phyloP scores from a whole-genome alignment of 2,888 invertebrate genomes.

The Agrochola lychnidis region DNA sequence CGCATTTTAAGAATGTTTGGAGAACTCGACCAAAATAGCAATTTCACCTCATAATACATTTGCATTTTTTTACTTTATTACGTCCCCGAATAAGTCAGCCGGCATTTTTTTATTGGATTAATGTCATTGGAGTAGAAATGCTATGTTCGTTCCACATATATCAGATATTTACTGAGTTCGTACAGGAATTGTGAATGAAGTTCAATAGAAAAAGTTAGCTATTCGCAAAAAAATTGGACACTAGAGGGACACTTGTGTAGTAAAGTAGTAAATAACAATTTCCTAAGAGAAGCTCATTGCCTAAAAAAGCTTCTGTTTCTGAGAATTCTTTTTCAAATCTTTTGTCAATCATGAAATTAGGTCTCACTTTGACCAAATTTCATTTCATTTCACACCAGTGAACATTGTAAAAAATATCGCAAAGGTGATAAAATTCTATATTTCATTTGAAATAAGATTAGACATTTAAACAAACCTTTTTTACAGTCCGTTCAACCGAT shows the following conservation, averaged over 20 bases:
- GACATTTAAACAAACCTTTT: no score
- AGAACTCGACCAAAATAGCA: slow-evolving; percentile 48
- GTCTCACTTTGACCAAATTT: slow-evolving; percentile 2
- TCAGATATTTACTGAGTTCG: slow-evolving; percentile 25
- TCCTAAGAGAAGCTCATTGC: not conserved
- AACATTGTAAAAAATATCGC: slow-evolving; percentile 1
- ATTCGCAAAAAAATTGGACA: not conserved
- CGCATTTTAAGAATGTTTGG: slow-evolving; percentile 61
- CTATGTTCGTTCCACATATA: slow-evolving; percentile 29
- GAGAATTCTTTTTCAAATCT: not conserved
- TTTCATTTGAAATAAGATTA: no score
- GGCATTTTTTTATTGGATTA: slow-evolving; percentile 57
- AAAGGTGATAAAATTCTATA: not conserved
- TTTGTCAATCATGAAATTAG: not conserved
- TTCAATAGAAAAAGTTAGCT: slow-evolving; percentile 4
- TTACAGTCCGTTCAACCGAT: no score
- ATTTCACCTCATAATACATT: slow-evolving; percentile 40
- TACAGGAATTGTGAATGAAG: not conserved
- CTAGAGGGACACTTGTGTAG: no score
- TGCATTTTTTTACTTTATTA: slow-evolving; percentile 41
- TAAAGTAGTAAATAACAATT: not conserved
- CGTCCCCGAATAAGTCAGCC: slow-evolving; percentile 48
- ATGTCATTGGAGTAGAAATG: slow-evolving; percentile 30
- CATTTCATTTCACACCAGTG: not conserved
- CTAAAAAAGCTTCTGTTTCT: not conserved